phyloP scores from a whole-genome alignment of 2,113 vertebrate species.

The Stercorarius parasiticus region DNA sequence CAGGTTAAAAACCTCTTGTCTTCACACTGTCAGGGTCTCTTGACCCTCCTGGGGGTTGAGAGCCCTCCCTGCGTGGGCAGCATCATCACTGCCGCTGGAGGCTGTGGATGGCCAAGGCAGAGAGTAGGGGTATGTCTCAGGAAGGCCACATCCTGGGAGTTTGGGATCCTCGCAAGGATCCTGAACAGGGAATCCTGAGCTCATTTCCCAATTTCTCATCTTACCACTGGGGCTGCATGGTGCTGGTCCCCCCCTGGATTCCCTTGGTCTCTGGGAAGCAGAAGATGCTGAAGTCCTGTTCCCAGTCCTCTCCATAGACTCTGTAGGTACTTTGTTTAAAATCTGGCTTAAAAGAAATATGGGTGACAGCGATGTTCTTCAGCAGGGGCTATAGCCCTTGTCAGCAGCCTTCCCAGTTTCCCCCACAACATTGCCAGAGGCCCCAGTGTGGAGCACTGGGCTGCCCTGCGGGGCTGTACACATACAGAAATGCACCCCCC shows the following conservation, averaged over 20 bases:
- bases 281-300: not conserved
- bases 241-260: not conserved
- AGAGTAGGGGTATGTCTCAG: not conserved
- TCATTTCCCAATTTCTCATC: not conserved
- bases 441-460: fast-evolving
- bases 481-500: fast-evolving
- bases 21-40: not conserved
- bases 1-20: not conserved
- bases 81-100: not conserved
- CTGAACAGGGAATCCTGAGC: not conserved
- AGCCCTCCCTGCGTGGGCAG: not conserved
- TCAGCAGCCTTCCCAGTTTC: not conserved
- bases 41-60: not conserved
- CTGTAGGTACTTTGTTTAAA: not conserved
- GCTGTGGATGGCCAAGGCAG: not conserved
- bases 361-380: not conserved
- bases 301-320: not conserved
- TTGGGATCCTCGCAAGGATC: not conserved
- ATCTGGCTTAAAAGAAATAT: not conserved
- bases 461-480: not conserved
- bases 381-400: not conserved
- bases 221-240: not conserved
- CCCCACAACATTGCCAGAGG: not conserved
- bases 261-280: not conserved
- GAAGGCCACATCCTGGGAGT: not conserved